Evolutionary conservation across 2,797 vertebrate species (phyloP).

Genomic region (Lagodon rhomboides): DNA sequence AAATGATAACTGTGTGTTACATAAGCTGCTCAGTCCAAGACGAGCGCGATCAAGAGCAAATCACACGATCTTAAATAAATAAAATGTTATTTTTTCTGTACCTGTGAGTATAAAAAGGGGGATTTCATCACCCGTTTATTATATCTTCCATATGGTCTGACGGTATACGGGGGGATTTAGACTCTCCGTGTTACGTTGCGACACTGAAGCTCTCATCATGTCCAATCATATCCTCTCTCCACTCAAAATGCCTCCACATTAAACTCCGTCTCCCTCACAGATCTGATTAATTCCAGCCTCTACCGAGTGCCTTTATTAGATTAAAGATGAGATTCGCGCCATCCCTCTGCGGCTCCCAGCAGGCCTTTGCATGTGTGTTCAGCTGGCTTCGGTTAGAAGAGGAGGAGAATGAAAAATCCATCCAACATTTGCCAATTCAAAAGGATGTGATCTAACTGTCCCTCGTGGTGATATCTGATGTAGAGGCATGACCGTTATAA

Average conservation of each 20-base stretch:
- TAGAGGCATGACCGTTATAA: background rate
- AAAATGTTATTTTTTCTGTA: background rate
- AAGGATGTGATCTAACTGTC: slow-evolving; percentile 33
- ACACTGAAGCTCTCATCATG: slow-evolving; percentile 25
- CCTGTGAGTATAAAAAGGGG: background rate
- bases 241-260: slow-evolving; percentile 31
- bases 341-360: slow-evolving; percentile 41
- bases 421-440: slow-evolving; percentile 22
- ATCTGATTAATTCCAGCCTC: slow-evolving; percentile 63
- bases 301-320: slow-evolving; percentile 56
- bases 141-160: background rate
- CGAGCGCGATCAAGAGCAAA: background rate
- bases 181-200: background rate
- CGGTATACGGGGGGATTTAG: slow-evolving; percentile 29
- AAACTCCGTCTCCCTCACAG: slow-evolving; percentile 38
- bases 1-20: slow-evolving; percentile 4
- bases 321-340: slow-evolving; percentile 58
- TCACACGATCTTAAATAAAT: background rate
- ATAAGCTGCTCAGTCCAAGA: background rate
- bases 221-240: slow-evolving; percentile 51
- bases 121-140: slow-evolving; percentile 8
- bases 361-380: slow-evolving; percentile 37
- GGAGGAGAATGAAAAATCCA: slow-evolving; percentile 49
- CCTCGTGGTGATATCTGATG: slow-evolving; percentile 41
- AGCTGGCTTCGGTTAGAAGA: slow-evolving; percentile 60